These are phyloP conservation scores for Drosophila dives DNA, from an alignment of 2,888 invertebrate genomes.

Conservation along the genomic window DNA sequence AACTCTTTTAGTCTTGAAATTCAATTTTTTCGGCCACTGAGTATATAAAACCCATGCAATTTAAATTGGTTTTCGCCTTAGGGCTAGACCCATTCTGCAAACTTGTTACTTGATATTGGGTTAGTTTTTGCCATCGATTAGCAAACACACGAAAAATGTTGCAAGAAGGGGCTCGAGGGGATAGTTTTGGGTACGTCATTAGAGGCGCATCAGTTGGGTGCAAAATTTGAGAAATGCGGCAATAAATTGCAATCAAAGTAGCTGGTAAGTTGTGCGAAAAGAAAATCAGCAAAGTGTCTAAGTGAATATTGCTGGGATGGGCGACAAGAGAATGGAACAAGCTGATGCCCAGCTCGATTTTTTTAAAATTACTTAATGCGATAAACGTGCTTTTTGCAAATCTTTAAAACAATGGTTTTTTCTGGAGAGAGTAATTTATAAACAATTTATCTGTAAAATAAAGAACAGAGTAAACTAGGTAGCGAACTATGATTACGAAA, in stretches of 20 bases:
- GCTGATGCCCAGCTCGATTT: background rate
- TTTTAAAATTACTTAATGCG: conserved; percentile 13
- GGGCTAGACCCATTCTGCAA: conserved; percentile 8
- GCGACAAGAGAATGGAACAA: background rate
- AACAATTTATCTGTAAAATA: background rate
- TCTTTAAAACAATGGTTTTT: background rate
- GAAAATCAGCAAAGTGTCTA: conserved; percentile 33
- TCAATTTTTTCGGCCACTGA: conserved; percentile 3
- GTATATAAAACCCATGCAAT: background rate
- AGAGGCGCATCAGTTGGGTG: conserved; percentile 26
- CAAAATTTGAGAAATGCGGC: conserved; percentile 41
- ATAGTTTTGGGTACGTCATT: conserved; percentile 29
- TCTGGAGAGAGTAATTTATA: background rate
- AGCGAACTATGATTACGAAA: background rate
- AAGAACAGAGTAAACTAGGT: background rate
- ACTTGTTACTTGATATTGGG: conserved; percentile 60
- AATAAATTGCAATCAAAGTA: conserved; percentile 49
- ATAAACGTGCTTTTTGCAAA: background rate
- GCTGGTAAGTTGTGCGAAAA: conserved; percentile 12
- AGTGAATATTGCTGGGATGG: conserved; percentile 15
- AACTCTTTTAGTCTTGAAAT: background rate
- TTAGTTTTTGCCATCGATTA: conserved; percentile 61
- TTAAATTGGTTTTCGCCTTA: background rate
- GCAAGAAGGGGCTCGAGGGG: background rate
- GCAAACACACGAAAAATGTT: conserved; percentile 10